phyloP scores from a whole-genome alignment of 1,140 invertebrate genomes.

The Pachypsylla venusta region DNA sequence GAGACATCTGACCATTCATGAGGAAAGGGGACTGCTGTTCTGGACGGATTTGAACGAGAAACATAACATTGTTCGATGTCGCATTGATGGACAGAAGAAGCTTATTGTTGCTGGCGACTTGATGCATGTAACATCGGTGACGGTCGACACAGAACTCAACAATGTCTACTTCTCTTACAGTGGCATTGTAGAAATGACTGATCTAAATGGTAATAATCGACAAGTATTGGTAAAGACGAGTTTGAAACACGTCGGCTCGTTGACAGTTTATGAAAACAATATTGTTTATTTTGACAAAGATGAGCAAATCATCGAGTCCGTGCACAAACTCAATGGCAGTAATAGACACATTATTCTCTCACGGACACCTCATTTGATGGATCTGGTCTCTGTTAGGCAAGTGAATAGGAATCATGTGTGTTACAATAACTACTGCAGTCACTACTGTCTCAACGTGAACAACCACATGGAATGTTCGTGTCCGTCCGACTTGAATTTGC shows the following conservation, averaged over 20 bases:
- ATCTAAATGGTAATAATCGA: slow-evolving; percentile 55
- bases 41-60: slow-evolving; percentile 65
- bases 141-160: slow-evolving; percentile 61
- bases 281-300: slow-evolving; percentile 75
- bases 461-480: slow-evolving; percentile 48
- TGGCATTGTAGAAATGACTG: slow-evolving; percentile 55
- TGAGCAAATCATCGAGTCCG: slow-evolving; percentile 41
- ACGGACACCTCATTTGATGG: slow-evolving; percentile 40
- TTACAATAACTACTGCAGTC: slow-evolving; percentile 44
- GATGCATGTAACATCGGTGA: slow-evolving; percentile 49
- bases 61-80: slow-evolving; percentile 59
- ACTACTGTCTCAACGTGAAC: slow-evolving; percentile 46
- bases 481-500: slow-evolving; percentile 53
- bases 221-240: background rate
- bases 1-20: slow-evolving; percentile 63
- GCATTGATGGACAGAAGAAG: slow-evolving; percentile 66
- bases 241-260: slow-evolving; percentile 4
- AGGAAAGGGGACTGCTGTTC: slow-evolving; percentile 58
- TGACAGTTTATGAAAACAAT: slow-evolving; percentile 42
- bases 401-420: slow-evolving; percentile 18
- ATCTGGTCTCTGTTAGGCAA: slow-evolving; percentile 37
- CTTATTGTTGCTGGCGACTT: slow-evolving; percentile 57
- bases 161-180: slow-evolving; percentile 72
- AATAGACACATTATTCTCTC: slow-evolving; percentile 33
- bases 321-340: slow-evolving; percentile 42